These are phyloP conservation scores for Chironomus tepperi DNA, from an alignment of 1,140 invertebrate species.

Conservation along the genomic window DNA sequence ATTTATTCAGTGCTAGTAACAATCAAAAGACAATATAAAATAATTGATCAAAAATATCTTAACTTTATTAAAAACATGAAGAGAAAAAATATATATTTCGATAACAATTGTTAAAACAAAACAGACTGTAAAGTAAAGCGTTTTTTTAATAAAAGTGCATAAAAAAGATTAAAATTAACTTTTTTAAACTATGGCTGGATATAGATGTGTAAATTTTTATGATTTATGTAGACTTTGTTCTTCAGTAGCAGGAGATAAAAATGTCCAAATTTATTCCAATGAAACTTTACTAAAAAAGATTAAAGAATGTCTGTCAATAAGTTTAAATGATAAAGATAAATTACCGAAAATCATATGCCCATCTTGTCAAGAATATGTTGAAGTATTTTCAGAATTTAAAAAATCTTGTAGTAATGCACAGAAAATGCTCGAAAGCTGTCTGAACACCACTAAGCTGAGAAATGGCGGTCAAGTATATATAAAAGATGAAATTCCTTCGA, in stretches of 20 bases:
- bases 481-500: constrained; percentile 44
- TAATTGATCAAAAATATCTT: too few relatives aligned
- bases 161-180: too few relatives aligned
- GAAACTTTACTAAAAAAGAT: constrained; percentile 57
- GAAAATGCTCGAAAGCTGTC: constrained; percentile 56
- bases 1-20: too few relatives aligned
- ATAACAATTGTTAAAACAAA: too few relatives aligned
- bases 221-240: constrained; percentile 61
- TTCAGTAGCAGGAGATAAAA: constrained; percentile 49
- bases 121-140: too few relatives aligned
- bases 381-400: constrained; percentile 51
- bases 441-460: constrained; percentile 52
- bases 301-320: constrained; percentile 49
- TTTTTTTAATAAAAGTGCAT: too few relatives aligned
- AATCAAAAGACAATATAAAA: too few relatives aligned
- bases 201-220: constrained; percentile 58
- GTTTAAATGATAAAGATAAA: constrained; percentile 58
- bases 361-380: constrained; percentile 52
- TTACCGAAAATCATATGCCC: constrained; percentile 61
- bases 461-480: constrained; percentile 55
- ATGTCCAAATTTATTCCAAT: constrained; percentile 53
- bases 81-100: too few relatives aligned
- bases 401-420: constrained; percentile 57
- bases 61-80: too few relatives aligned
- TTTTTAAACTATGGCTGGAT: constrained; percentile 46